Conservation (phyloP, 1,140 invertebrate genomes). For the Micrasema minimum region DNA sequence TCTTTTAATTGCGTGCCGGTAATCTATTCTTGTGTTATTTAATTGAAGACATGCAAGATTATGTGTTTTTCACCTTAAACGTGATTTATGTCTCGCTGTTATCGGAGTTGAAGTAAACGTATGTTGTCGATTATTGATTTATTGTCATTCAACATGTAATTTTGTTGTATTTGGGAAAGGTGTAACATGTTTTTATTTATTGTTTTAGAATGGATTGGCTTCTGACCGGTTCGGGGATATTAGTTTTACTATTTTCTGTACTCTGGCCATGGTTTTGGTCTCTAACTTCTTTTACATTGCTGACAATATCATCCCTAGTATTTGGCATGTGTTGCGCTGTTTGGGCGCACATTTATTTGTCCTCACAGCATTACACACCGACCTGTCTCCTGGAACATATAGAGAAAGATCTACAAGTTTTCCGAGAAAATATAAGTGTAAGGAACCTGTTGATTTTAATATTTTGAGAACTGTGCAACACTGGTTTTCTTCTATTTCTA, state of each 20-base stretch:
- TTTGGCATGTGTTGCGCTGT: conserved; percentile 46
- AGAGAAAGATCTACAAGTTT: conserved; percentile 61
- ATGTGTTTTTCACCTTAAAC: neutral
- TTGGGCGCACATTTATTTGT: conserved; percentile 63
- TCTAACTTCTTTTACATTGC: conserved; percentile 31
- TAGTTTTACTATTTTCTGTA: conserved; percentile 42
- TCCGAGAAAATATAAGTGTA: conserved; percentile 61
- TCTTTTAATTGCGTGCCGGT: neutral
- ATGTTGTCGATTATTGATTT: conserved; percentile 33
- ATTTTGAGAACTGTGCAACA: too few species aligned
- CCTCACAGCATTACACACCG: conserved; percentile 63
- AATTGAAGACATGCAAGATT: neutral
- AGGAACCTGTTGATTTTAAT: conserved; percentile 35
- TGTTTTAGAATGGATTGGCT: conserved; percentile 49
- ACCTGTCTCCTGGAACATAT: conserved; percentile 61
- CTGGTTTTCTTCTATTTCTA: too few species aligned
- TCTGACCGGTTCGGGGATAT: conserved; percentile 39
- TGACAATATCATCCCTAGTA: conserved; percentile 41
- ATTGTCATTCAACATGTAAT: conserved; percentile 23
- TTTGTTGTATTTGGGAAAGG: neutral
- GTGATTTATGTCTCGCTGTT: conserved; percentile 4
- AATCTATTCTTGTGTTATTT: neutral
- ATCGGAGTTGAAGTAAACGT: conserved; percentile 20
- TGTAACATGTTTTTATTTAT: neutral
- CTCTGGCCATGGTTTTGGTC: conserved; percentile 49